These are phyloP conservation scores for Brenthis hecate DNA, from an alignment of 2,888 invertebrate genomes.

Conservation along the genomic window DNA sequence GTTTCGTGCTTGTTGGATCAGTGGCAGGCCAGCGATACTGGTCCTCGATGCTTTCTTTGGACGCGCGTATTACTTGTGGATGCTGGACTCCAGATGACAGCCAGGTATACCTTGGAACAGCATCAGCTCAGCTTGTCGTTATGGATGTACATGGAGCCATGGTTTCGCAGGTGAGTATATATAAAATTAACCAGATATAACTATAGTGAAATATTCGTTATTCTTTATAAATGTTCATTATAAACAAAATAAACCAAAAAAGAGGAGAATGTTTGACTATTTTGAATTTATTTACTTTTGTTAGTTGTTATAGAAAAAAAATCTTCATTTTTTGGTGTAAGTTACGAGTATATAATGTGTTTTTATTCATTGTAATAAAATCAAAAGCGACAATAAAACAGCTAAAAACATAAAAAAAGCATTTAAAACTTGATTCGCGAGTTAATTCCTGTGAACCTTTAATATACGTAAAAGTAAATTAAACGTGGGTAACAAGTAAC, in stretches of 20 bases:
- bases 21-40: conserved; percentile 98
- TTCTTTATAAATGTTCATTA: background rate
- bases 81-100: conserved; percentile 99
- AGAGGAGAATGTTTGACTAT: too few species aligned
- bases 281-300: too few species aligned
- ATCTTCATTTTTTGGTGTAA: too few species aligned
- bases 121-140: conserved; percentile 96
- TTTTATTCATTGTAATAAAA: background rate
- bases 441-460: conserved; percentile 19
- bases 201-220: background rate
- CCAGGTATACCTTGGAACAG: conserved; percentile 98
- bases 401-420: conserved; percentile 9
- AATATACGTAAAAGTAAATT: conserved; percentile 27
- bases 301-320: too few species aligned
- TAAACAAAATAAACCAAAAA: too few species aligned
- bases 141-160: conserved; percentile 98
- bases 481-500: conserved; percentile 17
- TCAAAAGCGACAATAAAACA: background rate
- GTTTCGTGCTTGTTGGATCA: conserved; percentile 98
- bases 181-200: background rate
- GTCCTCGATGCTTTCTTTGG: conserved; percentile 98
- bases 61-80: conserved; percentile 96
- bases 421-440: conserved; percentile 15
- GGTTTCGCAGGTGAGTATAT: conserved; percentile 87
- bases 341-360: too few species aligned